phyloP scores from a whole-genome alignment of 2,888 invertebrate species.

The Yponomeuta evonymella region DNA sequence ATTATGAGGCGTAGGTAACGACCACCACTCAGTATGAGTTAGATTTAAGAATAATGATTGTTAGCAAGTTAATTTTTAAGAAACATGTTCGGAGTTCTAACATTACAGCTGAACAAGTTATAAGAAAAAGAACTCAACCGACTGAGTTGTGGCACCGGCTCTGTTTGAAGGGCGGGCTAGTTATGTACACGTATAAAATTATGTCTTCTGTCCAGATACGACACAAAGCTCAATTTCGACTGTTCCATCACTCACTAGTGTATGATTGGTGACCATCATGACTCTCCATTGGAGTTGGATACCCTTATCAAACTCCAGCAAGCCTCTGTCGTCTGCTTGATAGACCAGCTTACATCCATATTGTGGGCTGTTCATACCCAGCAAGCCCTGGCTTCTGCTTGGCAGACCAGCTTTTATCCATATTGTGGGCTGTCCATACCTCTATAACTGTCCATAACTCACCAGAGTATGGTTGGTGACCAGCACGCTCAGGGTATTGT shows the following conservation, averaged over 20 bases:
- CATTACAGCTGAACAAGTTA: too few species aligned
- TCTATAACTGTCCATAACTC: slow-evolving; percentile 44
- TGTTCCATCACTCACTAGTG: slow-evolving; percentile 78
- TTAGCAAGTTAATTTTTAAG: too few species aligned
- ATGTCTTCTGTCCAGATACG: too few species aligned
- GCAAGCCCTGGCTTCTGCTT: slow-evolving; percentile 89
- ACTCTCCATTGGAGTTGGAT: slow-evolving; percentile 35
- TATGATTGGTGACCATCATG: slow-evolving; percentile 90
- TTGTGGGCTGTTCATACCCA: slow-evolving; percentile 76
- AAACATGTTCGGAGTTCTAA: too few species aligned
- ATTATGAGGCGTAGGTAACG: too few species aligned
- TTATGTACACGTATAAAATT: too few species aligned
- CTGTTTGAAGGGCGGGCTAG: too few species aligned
- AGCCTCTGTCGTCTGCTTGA: slow-evolving; percentile 90
- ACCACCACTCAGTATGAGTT: too few species aligned
- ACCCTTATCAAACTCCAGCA: slow-evolving; percentile 35
- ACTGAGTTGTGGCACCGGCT: too few species aligned
- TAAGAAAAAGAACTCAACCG: too few species aligned
- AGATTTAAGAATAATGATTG: too few species aligned
- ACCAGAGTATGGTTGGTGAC: slow-evolving; percentile 92
- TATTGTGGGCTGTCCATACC: slow-evolving; percentile 78
- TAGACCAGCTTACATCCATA: slow-evolving; percentile 92
- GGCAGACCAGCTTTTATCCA: slow-evolving; percentile 93
- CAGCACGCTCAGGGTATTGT: slow-evolving; percentile 85
- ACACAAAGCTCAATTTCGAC: too few species aligned